phyloP scores from a whole-genome alignment of 2,113 vertebrate species.

The Lepus americanus region DNA sequence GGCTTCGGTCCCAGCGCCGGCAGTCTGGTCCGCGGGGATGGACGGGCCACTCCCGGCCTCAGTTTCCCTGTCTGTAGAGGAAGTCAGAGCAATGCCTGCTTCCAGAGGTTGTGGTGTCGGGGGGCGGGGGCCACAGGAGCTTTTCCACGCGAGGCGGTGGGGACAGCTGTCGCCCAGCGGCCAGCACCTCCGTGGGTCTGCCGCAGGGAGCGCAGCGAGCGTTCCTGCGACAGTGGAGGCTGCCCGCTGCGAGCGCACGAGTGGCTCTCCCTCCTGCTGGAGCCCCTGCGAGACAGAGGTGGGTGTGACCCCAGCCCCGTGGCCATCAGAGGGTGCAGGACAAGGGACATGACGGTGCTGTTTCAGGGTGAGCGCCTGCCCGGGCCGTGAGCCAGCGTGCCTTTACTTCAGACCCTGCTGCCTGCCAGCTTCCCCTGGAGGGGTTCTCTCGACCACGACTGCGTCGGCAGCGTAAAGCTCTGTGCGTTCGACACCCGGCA shows the following conservation, averaged over 20 bases:
- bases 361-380: fast-evolving
- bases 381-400: fast-evolving
- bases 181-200: not conserved
- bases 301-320: fast-evolving
- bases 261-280: not conserved
- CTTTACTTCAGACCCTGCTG: too few relatives aligned
- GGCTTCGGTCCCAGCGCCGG: too few relatives aligned
- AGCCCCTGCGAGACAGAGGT: fast-evolving
- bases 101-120: not conserved
- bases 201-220: too few relatives aligned
- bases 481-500: fast-evolving
- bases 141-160: fast-evolving
- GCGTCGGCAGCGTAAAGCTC: not conserved
- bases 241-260: too few relatives aligned
- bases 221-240: too few relatives aligned
- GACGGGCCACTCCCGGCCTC: not conserved
- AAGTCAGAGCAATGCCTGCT: fast-evolving
- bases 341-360: fast-evolving
- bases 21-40: not conserved
- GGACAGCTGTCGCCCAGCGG: not conserved
- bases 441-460: not conserved
- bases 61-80: not conserved
- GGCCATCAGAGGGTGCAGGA: fast-evolving
- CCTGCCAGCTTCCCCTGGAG: not conserved
- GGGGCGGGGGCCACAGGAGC: not conserved